phyloP scores from a whole-genome alignment of 2,888 invertebrate species.

The Thymelicus acteon region DNA sequence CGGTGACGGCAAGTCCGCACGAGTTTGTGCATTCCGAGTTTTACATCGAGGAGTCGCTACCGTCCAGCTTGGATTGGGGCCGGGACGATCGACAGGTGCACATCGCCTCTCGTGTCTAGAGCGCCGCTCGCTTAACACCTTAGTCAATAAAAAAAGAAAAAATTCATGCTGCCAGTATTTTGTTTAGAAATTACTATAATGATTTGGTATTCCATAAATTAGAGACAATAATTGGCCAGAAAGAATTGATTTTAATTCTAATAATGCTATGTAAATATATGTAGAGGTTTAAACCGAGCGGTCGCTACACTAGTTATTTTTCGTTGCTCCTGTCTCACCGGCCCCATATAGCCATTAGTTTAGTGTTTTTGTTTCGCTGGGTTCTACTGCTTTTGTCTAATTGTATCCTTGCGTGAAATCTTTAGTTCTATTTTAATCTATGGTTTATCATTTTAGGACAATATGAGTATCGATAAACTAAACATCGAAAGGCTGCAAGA shows the following conservation, averaged over 20 bases:
- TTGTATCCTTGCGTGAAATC: background rate
- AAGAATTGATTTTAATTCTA: no score
- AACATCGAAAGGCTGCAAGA: constrained; percentile 87
- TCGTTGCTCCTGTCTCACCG: constrained; percentile 78
- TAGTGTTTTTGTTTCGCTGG: constrained; percentile 39
- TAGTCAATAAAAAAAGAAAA: no score
- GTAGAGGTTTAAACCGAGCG: constrained; percentile 59
- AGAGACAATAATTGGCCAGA: no score
- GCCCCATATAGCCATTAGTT: constrained; percentile 62
- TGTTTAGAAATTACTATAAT: no score
- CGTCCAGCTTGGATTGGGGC: constrained; percentile 91
- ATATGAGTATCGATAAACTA: constrained; percentile 87
- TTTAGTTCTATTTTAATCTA: background rate
- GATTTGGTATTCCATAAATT: no score
- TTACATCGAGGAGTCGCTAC: constrained; percentile 95
- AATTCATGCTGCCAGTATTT: no score
- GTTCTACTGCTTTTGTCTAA: constrained; percentile 26
- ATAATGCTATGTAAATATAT: no score
- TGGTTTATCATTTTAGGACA: constrained; percentile 85
- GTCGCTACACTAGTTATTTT: constrained; percentile 59
- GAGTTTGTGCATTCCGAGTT: constrained; percentile 93
- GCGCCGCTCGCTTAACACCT: constrained; percentile 46
- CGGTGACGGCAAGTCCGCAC: constrained; percentile 47
- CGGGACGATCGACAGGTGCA: constrained; percentile 80
- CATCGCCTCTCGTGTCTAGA: constrained; percentile 43